Percentiles rank a stretch among this genome's conserved stretches.
Evolutionary conservation across 2,113 vertebrate species (phyloP).

Genomic region (Trinectes maculatus): DNA sequence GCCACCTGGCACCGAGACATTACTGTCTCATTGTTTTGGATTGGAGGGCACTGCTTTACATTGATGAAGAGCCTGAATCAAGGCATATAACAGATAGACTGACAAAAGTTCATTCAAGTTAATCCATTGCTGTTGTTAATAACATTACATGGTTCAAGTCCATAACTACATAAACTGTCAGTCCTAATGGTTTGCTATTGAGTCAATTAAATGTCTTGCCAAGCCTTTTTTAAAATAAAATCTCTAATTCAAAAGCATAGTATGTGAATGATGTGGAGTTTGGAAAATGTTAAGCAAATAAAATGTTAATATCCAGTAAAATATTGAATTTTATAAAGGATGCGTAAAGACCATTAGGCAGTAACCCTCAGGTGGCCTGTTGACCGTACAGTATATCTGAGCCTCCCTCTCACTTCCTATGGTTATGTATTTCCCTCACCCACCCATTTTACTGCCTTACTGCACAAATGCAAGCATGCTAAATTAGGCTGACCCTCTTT

Average conservation of each 20-base stretch:
- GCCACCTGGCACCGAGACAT: slow-evolving; percentile 51
- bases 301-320: slow-evolving; percentile 22
- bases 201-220: background rate
- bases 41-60: background rate
- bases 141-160: background rate
- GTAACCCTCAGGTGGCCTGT: slow-evolving; percentile 32
- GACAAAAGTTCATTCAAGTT: background rate
- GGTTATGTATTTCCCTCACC: slow-evolving; percentile 32
- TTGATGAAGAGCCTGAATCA: background rate
- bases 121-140: background rate
- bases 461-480: slow-evolving; percentile 83
- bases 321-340: slow-evolving; percentile 36
- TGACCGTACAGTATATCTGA: slow-evolving; percentile 38
- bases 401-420: slow-evolving; percentile 29
- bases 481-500: slow-evolving; percentile 89
- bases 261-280: slow-evolving; percentile 15
- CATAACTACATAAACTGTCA: background rate
- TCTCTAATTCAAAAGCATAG: background rate
- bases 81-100: background rate
- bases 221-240: background rate
- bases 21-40: slow-evolving; percentile 31
- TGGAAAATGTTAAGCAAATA: slow-evolving; percentile 20
- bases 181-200: background rate
- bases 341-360: slow-evolving; percentile 33
- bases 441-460: slow-evolving; percentile 80